phyloP scores from a whole-genome alignment of 2,113 vertebrate species.

The Proterorhinus semilunaris region DNA sequence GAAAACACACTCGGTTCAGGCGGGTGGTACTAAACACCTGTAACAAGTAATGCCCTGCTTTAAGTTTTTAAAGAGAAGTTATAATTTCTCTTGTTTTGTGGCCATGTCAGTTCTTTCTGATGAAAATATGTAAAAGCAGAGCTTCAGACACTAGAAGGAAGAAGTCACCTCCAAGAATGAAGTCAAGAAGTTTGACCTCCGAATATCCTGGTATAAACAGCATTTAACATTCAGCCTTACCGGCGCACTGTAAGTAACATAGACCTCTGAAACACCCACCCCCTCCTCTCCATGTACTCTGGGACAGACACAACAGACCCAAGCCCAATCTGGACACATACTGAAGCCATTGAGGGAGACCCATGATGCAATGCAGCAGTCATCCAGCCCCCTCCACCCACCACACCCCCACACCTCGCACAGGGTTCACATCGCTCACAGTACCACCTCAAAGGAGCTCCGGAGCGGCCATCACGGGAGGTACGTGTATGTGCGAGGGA shows the following conservation, averaged over 20 bases:
- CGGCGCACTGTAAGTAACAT: background rate
- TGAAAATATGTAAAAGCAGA: too few species aligned
- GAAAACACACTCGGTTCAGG: too few species aligned
- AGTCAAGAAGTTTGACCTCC: too few species aligned
- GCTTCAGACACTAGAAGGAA: too few species aligned
- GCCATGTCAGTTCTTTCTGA: too few species aligned
- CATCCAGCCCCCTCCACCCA: slow-evolving; percentile 42
- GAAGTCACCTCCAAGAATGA: too few species aligned
- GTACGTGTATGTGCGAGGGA: slow-evolving; percentile 34
- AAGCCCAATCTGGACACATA: slow-evolving; percentile 64
- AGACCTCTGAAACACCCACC: slow-evolving; percentile 37
- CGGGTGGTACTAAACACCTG: too few species aligned
- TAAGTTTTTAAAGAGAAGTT: too few species aligned
- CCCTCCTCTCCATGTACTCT: slow-evolving; percentile 21
- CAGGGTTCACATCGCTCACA: slow-evolving; percentile 34
- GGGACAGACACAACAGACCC: slow-evolving; percentile 72
- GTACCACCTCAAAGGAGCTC: slow-evolving; percentile 48
- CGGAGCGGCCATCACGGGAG: slow-evolving; percentile 31
- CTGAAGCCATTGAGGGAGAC: slow-evolving; percentile 73
- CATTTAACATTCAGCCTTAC: too few species aligned
- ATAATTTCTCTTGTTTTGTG: too few species aligned
- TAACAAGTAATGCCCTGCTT: too few species aligned
- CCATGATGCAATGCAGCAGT: slow-evolving; percentile 75
- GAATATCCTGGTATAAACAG: too few species aligned
- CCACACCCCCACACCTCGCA: slow-evolving; percentile 7